These are phyloP conservation scores for Mirounga angustirostris DNA, from an alignment of 2,113 vertebrate species.

Conservation along the genomic window DNA sequence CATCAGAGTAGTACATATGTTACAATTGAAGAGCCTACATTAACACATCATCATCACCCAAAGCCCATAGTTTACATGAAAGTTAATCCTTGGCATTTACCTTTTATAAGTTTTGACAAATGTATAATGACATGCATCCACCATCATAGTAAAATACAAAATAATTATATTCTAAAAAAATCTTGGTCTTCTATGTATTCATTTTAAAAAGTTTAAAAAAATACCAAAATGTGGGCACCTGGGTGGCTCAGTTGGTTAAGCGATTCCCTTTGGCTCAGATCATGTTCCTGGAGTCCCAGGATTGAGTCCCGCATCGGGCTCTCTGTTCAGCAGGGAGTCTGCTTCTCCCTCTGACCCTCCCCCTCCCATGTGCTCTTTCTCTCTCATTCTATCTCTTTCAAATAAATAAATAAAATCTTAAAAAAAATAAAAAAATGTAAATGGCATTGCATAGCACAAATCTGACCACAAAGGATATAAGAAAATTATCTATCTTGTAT, in stretches of 20 bases:
- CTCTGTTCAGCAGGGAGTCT: too few species aligned
- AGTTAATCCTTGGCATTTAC: not conserved
- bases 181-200: not conserved
- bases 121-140: not conserved
- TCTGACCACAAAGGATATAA: not conserved
- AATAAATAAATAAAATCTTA: not conserved
- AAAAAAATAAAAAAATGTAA: not conserved
- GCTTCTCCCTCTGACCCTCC: too few species aligned
- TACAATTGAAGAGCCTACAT: not conserved
- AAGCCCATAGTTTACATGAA: not conserved
- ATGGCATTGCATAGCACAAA: not conserved
- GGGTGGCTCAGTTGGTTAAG: too few species aligned
- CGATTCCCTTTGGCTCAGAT: too few species aligned
- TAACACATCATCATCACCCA: not conserved
- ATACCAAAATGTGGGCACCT: not conserved
- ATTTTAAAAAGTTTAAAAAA: not conserved
- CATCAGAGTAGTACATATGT: not conserved
- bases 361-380: too few species aligned
- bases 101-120: not conserved
- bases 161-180: not conserved
- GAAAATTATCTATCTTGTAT: not conserved
- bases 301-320: too few species aligned
- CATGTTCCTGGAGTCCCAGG: too few species aligned
- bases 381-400: too few species aligned
- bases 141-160: rapidly evolving